Percentiles rank a stretch among this genome's conserved stretches.
Evolutionary conservation across 1,140 invertebrate genomes (phyloP).

Genomic region (Cotesia chilonis): DNA sequence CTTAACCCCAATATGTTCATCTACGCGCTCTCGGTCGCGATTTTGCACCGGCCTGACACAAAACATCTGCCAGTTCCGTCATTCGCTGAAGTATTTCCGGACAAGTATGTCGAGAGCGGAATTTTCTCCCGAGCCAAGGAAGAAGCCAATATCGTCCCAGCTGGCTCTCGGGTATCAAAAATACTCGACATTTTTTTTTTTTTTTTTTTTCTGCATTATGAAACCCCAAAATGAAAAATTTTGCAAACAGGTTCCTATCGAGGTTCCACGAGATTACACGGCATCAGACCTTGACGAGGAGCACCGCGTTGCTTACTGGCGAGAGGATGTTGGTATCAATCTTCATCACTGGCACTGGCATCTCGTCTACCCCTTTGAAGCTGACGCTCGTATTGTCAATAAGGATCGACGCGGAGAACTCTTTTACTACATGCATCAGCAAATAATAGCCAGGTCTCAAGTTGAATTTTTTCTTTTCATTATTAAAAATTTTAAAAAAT

Average conservation of each 20-base stretch:
- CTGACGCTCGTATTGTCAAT: constrained; percentile 61
- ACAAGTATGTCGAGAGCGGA: constrained; percentile 79
- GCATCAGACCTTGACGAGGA: constrained; percentile 78
- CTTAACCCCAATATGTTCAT: constrained; percentile 82
- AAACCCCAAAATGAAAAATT: not conserved
- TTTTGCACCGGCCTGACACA: constrained; percentile 79
- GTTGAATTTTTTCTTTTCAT: constrained; percentile 8
- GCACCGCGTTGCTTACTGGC: constrained; percentile 73
- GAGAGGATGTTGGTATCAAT: constrained; percentile 71
- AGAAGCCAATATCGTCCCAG: constrained; percentile 71
- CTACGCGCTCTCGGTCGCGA: constrained; percentile 78
- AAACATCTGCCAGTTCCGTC: constrained; percentile 76
- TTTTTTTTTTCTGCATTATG: constrained; percentile 10
- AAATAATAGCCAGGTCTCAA: constrained; percentile 64
- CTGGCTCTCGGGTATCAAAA: constrained; percentile 70
- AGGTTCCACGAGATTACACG: constrained; percentile 77
- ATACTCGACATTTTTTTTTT: constrained; percentile 18
- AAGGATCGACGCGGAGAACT: constrained; percentile 71
- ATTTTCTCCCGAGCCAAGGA: constrained; percentile 75
- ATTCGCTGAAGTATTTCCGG: constrained; percentile 77
- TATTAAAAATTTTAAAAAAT: not conserved
- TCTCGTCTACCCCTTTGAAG: constrained; percentile 79
- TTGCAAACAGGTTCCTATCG: constrained; percentile 68
- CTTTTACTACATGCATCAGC: constrained; percentile 69
- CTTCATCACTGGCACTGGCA: constrained; percentile 88